Conservation (phyloP, 2,888 invertebrate species). For the Calliscelio sp. region DNA sequence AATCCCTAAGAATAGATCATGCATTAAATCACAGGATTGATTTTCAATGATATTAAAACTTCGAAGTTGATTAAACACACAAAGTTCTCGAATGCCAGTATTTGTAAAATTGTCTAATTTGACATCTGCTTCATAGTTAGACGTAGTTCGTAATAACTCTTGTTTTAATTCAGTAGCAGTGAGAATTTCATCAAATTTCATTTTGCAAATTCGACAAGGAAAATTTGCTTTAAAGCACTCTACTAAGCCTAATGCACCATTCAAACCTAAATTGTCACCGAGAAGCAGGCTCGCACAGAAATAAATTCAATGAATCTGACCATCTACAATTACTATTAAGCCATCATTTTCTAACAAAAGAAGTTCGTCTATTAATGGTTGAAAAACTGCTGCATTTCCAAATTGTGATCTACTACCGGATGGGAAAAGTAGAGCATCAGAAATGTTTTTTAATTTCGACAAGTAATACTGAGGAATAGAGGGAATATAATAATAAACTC, state of each 20-base stretch:
- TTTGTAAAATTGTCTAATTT: no score
- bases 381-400: background rate
- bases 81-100: constrained; percentile 56
- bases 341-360: constrained; percentile 17
- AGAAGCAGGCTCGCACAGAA: constrained; percentile 53
- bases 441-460: constrained; percentile 51
- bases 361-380: background rate
- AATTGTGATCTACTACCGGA: background rate
- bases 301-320: constrained; percentile 4
- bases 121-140: constrained; percentile 62
- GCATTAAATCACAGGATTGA: constrained; percentile 69
- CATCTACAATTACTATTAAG: background rate
- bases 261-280: constrained; percentile 70
- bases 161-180: constrained; percentile 1
- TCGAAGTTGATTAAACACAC: constrained; percentile 63
- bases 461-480: constrained; percentile 53
- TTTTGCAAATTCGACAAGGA: constrained; percentile 70
- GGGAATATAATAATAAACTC: constrained; percentile 62
- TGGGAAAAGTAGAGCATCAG: constrained; percentile 50
- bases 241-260: constrained; percentile 59
- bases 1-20: constrained; percentile 63
- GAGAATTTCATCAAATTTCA: background rate
- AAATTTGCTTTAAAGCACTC: constrained; percentile 65
- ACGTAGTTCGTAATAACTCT: constrained; percentile 28
- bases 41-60: constrained; percentile 36